These are phyloP conservation scores for Strigamia crassipes DNA, from an alignment of 2,888 invertebrate species.

Conservation along the genomic window DNA sequence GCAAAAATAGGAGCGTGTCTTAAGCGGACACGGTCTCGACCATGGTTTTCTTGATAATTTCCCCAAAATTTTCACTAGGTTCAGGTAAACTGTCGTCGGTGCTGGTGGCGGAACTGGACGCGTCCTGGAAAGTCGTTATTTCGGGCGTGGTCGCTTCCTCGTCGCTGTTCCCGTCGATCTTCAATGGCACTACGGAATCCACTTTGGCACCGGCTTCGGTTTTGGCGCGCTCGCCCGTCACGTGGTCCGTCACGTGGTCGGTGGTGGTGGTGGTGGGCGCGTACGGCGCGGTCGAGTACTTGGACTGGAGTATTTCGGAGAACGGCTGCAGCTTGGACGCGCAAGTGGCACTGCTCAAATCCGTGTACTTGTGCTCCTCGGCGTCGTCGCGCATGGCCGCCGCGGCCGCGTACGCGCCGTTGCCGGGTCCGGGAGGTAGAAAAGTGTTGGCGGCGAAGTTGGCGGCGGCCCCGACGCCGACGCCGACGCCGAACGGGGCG, in stretches of 20 bases:
- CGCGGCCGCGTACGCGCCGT: slow-evolving; percentile 4
- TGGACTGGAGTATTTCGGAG: slow-evolving; percentile 62
- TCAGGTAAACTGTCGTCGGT: slow-evolving; percentile 62
- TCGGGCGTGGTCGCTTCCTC: background rate
- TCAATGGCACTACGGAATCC: slow-evolving; percentile 24
- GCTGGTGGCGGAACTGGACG: slow-evolving; percentile 49
- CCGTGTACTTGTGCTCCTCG: slow-evolving; percentile 54
- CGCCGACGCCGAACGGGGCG: background rate
- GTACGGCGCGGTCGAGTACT: slow-evolving; percentile 46
- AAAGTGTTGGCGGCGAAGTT: background rate
- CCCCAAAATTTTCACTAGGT: slow-evolving; percentile 76
- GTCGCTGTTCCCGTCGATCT: background rate
- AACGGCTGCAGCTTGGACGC: slow-evolving; percentile 64
- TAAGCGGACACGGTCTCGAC: slow-evolving; percentile 85
- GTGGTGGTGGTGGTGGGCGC: background rate
- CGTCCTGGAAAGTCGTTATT: background rate
- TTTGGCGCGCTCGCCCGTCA: background rate
- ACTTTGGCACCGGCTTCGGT: background rate
- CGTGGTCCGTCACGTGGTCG: background rate
- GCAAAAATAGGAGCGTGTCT: background rate
- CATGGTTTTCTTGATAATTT: slow-evolving; percentile 90
- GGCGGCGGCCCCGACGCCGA: background rate
- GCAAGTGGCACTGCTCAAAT: slow-evolving; percentile 54
- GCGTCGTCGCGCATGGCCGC: slow-evolving; percentile 47
- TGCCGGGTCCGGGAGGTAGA: background rate